Conservation (phyloP, 2,888 invertebrate genomes). For the Cantharis lateralis region DNA sequence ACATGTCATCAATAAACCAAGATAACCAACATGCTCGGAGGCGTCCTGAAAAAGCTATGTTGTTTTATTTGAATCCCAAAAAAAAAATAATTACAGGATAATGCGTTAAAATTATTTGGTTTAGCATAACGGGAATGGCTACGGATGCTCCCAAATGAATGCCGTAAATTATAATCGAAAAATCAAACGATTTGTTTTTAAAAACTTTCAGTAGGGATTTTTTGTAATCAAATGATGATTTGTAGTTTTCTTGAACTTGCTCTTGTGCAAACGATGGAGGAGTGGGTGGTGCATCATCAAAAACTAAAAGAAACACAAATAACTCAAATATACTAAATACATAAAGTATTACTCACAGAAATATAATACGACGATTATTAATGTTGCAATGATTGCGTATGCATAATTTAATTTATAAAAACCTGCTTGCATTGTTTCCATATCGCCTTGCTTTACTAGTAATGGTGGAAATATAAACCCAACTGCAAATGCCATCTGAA, state of each 20-base stretch:
- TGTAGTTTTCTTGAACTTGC: not conserved
- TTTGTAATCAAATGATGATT: not conserved
- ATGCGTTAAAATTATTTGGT: slow-evolving; percentile 4
- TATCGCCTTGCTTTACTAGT: not conserved
- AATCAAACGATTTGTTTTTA: not conserved
- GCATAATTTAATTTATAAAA: not conserved
- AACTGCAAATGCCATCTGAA: not conserved
- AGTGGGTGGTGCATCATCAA: not conserved
- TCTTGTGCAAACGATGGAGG: not conserved
- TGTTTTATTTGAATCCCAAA: not conserved
- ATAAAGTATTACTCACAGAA: not conserved
- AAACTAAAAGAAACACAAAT: not conserved
- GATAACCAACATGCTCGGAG: slow-evolving; percentile 82
- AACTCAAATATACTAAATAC: no score
- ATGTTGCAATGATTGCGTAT: not conserved
- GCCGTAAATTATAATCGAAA: not conserved
- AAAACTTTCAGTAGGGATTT: not conserved
- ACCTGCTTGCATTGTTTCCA: not conserved
- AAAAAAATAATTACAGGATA: slow-evolving; percentile 3
- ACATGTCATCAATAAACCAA: slow-evolving; percentile 86
- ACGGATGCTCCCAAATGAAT: not conserved
- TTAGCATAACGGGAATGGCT: not conserved
- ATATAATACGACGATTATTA: not conserved
- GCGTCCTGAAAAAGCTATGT: slow-evolving; percentile 58
- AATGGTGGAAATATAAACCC: not conserved